Base-by-base conservation (phyloP, 2,113 vertebrate genomes). In the Lophura nycthemera region DNA sequence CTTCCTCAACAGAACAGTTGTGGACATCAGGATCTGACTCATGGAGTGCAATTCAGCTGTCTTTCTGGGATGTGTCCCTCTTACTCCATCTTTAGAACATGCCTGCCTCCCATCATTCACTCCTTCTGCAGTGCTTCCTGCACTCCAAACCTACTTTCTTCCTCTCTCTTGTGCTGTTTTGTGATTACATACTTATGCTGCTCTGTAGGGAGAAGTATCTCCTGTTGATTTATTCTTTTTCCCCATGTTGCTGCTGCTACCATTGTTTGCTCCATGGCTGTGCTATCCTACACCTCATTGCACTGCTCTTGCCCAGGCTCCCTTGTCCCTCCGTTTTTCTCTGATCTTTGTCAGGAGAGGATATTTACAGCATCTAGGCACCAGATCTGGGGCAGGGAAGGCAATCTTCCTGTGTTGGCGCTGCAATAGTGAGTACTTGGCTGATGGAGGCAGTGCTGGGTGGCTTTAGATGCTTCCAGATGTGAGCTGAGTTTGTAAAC, bases 391-490 rank as follows among this genome's bases (percentile, higher is more conserved):
- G 43, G n/a, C n/a, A 60, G n/a, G 29, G 64, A 71, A 81, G 40
- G 17, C 38, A 71, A 71, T 30, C 12, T 42, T 32, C 27, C 64
- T 56, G 11, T 2, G 0, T 34, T 11, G 42, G 42, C 4, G 0
- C 8, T 43, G 64, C 32, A 36, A 50, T 21, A 43, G 56, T 1
- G 4, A 24, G 20, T 0, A 0, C 65, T 40, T 19, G 38, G 30
- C 64, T 60, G 20, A 4, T 5, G 4, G 38, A 75, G 50, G 22
- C 0, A 2, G 11, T 11, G 25, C 32, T 60, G 19, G 0, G 0
- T 4, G 5, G 52, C 34, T 77, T 30, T 43, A 32, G 45, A 56
- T 43, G 32, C 21, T 72, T 27, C 59, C 18, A 43, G 30, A 18
- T 4, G 25, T 59, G 50, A 48, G 60, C 4, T 48, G 21, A 30